Evolutionary conservation across 2,888 invertebrate genomes (phyloP), one percentile per base, ranked within the genome.

Genomic region (Abrostola tripartita): DNA sequence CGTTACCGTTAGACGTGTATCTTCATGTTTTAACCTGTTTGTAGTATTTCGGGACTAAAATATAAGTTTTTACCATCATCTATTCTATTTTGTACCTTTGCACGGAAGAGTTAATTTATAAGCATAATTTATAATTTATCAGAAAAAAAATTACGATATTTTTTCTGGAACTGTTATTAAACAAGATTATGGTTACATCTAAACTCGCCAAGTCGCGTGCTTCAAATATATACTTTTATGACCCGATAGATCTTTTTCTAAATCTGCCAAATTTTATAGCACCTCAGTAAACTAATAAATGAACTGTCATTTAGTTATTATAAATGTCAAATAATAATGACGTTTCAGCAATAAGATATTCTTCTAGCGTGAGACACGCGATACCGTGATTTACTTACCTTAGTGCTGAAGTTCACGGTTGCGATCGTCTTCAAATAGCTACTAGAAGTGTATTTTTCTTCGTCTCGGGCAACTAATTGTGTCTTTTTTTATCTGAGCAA

Each of bases 361-460:
- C 47, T 42, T 8, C 11, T 65, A 9, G 52, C 76, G 58, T 71
- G 61, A 1, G n/a, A 24, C 76, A 71, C 58, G 66, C 72, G 52
- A 55, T 38, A 11, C 10, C 7, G 14, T 40, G 9, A 36, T 11
- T 53, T 37, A 52, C 12, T 10, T 38, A 9, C 37, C 35, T 38
- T 41, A 49, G 41, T 50, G 6, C n/a, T 38, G 37, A 6, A 6
- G 7, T 44, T 8, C 14, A 56, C 37, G 37, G 38, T 35, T 6
- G 14, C 8, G 10, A 41, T 37, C 14, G 10, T 41, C 35, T 40
- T 55, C 0, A 35, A 44, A 42, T 5, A 10, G 5, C 12, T n/a
- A n/a, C 42, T 12, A 7, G n/a, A n/a, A n/a, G 24, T 24, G 4
- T 24, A 24, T 24, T 24, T 24, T 24, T 24, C 4, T 24, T 4